phyloP scores from a whole-genome alignment of 2,113 vertebrate species.

The Ptilorrhoa leucosticta region DNA sequence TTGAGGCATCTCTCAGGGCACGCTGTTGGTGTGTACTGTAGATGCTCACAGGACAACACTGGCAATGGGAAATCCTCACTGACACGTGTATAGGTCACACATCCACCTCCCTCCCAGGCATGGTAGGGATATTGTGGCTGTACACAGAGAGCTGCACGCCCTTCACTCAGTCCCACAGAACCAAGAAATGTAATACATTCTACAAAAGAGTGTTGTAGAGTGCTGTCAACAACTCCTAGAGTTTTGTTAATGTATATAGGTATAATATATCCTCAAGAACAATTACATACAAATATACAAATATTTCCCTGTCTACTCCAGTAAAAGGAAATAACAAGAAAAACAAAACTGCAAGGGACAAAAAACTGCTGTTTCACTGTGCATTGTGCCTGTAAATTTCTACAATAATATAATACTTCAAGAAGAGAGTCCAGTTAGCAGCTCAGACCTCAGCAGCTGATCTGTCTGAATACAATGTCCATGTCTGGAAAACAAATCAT shows the following conservation, averaged over 20 bases:
- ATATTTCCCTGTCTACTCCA: background rate
- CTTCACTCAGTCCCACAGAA: background rate
- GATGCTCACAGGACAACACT: background rate
- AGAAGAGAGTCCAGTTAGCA: background rate
- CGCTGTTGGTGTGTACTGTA: fast-evolving
- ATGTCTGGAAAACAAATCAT: background rate
- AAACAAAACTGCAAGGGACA: background rate
- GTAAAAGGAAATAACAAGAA: background rate
- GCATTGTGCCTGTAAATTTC: background rate
- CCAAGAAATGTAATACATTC: background rate
- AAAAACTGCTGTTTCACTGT: background rate
- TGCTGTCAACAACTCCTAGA: background rate
- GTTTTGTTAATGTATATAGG: background rate
- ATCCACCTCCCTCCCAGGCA: background rate
- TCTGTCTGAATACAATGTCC: background rate
- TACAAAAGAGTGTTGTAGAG: background rate
- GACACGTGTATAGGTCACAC: background rate
- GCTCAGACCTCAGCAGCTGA: background rate
- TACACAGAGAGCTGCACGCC: background rate
- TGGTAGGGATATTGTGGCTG: fast-evolving
- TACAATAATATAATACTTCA: background rate
- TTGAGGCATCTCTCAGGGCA: background rate
- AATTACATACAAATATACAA: background rate
- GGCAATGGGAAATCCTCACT: fast-evolving
- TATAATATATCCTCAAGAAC: background rate